Conservation (phyloP, 2,888 invertebrate genomes). For the Cactoblastis cactorum region DNA sequence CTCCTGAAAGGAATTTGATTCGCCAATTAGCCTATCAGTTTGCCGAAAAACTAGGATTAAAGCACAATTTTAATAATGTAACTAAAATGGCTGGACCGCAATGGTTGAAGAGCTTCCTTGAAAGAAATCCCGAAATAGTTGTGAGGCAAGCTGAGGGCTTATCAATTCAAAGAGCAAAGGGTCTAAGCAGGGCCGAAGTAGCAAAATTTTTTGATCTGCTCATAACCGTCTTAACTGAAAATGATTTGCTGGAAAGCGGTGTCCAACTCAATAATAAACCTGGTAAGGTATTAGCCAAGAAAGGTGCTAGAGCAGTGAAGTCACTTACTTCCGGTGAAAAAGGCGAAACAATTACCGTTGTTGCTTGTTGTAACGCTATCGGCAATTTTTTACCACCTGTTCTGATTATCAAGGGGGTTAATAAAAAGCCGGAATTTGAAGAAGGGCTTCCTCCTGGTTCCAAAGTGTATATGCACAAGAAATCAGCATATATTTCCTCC, state of each 20-base stretch:
- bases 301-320: constrained; percentile 39
- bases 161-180: background rate
- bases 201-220: background rate
- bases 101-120: background rate
- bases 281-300: constrained; percentile 39
- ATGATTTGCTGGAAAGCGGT: no score
- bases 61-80: background rate
- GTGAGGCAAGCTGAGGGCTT: background rate
- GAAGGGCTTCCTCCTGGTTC: constrained; percentile 25
- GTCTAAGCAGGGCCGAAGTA: background rate
- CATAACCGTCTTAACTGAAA: background rate
- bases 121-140: background rate
- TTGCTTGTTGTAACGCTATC: constrained; percentile 33
- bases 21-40: background rate
- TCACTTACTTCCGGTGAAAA: constrained; percentile 36
- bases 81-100: background rate
- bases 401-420: constrained; percentile 26
- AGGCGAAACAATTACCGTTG: constrained; percentile 30
- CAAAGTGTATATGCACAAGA: constrained; percentile 26
- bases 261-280: constrained; percentile 45
- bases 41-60: background rate
- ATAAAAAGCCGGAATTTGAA: constrained; percentile 29
- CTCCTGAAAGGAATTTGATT: background rate
- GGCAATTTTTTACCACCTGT: constrained; percentile 31
- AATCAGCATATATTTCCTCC: constrained; percentile 28